A percentile compares a stretch with the other conserved stretches of the same genome.
Conservation (phyloP, 2,888 invertebrate species). For the Polydrusus tereticollis region DNA sequence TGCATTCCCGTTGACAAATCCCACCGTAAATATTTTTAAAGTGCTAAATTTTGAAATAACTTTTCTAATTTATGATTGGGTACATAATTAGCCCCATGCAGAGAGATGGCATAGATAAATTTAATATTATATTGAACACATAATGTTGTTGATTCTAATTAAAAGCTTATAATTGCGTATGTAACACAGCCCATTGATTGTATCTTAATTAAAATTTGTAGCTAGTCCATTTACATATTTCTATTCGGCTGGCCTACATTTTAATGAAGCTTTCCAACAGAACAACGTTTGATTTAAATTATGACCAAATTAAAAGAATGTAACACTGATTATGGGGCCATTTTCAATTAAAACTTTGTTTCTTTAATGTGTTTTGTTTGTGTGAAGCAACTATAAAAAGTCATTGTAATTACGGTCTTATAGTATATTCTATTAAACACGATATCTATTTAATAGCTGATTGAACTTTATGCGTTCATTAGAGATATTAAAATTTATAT, state of each 20-base stretch:
- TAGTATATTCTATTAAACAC: constrained; percentile 2
- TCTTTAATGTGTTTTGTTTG: constrained; percentile 27
- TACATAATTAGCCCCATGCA: constrained; percentile 20
- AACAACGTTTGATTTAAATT: constrained; percentile 39
- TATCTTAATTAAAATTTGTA: constrained; percentile 52
- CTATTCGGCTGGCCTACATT: constrained; percentile 47
- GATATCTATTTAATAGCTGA: constrained; percentile 13
- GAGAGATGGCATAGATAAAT: constrained; percentile 18
- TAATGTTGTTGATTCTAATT: constrained; percentile 34
- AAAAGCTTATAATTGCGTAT: constrained; percentile 49
- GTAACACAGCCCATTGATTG: constrained; percentile 44
- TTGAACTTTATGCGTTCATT: constrained; percentile 17
- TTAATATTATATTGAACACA: constrained; percentile 22
- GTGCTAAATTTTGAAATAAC: not conserved
- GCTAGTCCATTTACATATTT: constrained; percentile 47
- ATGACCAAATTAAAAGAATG: constrained; percentile 41
- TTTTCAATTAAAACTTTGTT: constrained; percentile 37
- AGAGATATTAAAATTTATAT: constrained; percentile 3
- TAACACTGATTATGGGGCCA: constrained; percentile 33
- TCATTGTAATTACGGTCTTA: constrained; percentile 10
- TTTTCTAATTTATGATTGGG: not conserved
- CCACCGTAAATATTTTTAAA: not conserved
- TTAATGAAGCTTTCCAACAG: constrained; percentile 39
- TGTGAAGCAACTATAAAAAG: constrained; percentile 21
- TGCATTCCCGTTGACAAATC: not conserved